Evolutionary conservation across 2,888 invertebrate species (phyloP), one percentile per base, ranked within the genome.

Genomic region (Meganola albula): DNA sequence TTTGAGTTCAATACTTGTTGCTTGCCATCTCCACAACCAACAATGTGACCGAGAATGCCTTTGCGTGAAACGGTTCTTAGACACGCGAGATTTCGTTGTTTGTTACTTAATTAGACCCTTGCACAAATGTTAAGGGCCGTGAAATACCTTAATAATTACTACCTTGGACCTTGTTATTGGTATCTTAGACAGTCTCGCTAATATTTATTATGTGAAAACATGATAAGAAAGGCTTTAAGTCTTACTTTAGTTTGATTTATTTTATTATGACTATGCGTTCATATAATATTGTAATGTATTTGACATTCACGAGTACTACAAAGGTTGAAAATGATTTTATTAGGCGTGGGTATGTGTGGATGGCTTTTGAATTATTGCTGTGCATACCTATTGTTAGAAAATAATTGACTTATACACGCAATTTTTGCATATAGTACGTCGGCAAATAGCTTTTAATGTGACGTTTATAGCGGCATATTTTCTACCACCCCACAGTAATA

Each of bases 31-130:
- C 52, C 36, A 44, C 41, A 37, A 42, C 44, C 49, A 40, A 37
- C 38, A 37, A 34, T 56, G 60, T 59, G 61, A 58, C 55, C 40
- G 55, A 53, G 53, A 53, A 55, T 43, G 45, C 45, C 45, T 52
- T 41, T 35, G 59, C 64, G 59, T 68, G 67, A 59, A 77, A 75
- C 64, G 57, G 59, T 55, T 53, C 53, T 58, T 52, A 43, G 54
- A 44, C 76, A 76, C 70, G 76, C 76, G 60, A 76, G 62, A 65
- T 71, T 72, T 71, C 66, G 69, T 65, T 63, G 54, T 50, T 58
- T 58, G 62, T 63, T 62, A 55, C 64, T 68, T 74, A 73, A 74
- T 74, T 72, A 70, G 51, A 33, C 32, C 34, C 37, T 27, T 41
- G 41, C 33, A 40, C 36, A 35, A 40, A 36, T 45, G 30, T 35